phyloP scores from a whole-genome alignment of 2,888 invertebrate genomes.

The Tachina fera region DNA sequence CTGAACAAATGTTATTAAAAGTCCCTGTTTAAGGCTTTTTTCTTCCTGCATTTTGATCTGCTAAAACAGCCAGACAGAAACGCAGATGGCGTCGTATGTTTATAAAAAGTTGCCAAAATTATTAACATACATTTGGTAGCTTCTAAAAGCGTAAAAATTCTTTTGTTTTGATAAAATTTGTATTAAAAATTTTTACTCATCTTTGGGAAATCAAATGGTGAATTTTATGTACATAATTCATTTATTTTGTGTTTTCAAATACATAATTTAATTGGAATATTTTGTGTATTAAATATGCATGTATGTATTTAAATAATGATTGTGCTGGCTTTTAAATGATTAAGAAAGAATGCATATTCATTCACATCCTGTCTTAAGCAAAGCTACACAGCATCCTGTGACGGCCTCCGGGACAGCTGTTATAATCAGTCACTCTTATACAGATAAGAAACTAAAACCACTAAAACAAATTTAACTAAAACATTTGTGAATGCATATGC shows the following conservation, averaged over 20 bases:
- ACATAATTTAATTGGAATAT: not conserved
- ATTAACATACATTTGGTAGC: constrained; percentile 26
- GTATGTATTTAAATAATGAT: constrained; percentile 41
- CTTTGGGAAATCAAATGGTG: constrained; percentile 36
- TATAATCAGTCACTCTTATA: constrained; percentile 41
- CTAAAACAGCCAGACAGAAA: constrained; percentile 45
- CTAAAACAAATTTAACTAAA: constrained; percentile 50
- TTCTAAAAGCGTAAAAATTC: constrained; percentile 16
- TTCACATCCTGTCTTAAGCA: constrained; percentile 64
- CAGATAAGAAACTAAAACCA: constrained; percentile 44
- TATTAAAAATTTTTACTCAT: not conserved
- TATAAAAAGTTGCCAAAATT: constrained; percentile 43
- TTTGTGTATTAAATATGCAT: not conserved
- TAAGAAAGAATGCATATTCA: constrained; percentile 58
- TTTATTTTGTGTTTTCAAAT: constrained; percentile 18
- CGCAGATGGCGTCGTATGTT: constrained; percentile 63
- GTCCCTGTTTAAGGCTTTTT: constrained; percentile 38
- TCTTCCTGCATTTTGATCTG: constrained; percentile 17
- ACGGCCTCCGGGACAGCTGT: constrained; percentile 70
- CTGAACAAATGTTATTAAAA: constrained; percentile 66
- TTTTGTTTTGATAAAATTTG: constrained; percentile 16
- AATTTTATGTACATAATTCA: constrained; percentile 16
- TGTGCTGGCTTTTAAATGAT: not conserved
- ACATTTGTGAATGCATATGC: constrained; percentile 68
- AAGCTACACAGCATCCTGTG: constrained; percentile 67